These are phyloP conservation scores for Mayetiola destructor DNA, from an alignment of 2,888 invertebrate species.

Conservation along the genomic window DNA sequence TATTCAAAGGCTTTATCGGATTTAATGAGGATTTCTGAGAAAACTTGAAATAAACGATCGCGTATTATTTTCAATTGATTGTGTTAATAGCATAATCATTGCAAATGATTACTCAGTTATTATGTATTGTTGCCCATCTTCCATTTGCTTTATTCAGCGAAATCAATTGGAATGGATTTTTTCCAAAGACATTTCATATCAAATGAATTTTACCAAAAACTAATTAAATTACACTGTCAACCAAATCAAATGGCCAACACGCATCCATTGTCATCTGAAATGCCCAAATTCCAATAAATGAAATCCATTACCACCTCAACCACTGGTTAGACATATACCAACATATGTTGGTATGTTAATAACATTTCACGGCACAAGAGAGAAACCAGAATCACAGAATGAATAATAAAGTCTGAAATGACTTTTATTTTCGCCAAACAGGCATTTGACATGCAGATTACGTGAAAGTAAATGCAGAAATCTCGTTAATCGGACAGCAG, in stretches of 20 bases:
- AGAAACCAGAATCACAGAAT: background rate
- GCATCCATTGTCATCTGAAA: background rate
- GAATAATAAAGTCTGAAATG: constrained; percentile 5
- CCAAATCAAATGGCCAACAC: background rate
- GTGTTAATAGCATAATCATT: too few species aligned
- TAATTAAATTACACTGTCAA: constrained; percentile 10
- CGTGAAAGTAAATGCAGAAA: too few species aligned
- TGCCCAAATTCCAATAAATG: background rate
- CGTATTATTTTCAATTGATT: too few species aligned
- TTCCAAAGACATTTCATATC: background rate
- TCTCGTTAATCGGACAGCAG: too few species aligned
- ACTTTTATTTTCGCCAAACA: too few species aligned
- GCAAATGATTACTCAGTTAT: too few species aligned
- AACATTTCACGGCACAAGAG: background rate
- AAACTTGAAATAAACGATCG: too few species aligned
- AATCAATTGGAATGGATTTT: background rate
- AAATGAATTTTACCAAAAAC: background rate
- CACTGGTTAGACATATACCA: constrained; percentile 3
- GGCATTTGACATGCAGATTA: too few species aligned
- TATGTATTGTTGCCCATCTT: too few species aligned
- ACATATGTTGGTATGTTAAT: constrained; percentile 5
- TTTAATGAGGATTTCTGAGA: too few species aligned
- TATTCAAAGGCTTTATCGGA: too few species aligned
- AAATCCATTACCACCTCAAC: background rate
- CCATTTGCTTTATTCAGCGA: too few species aligned